phyloP scores from a whole-genome alignment of 2,797 vertebrate species.

The Melanotaenia trifasciata region DNA sequence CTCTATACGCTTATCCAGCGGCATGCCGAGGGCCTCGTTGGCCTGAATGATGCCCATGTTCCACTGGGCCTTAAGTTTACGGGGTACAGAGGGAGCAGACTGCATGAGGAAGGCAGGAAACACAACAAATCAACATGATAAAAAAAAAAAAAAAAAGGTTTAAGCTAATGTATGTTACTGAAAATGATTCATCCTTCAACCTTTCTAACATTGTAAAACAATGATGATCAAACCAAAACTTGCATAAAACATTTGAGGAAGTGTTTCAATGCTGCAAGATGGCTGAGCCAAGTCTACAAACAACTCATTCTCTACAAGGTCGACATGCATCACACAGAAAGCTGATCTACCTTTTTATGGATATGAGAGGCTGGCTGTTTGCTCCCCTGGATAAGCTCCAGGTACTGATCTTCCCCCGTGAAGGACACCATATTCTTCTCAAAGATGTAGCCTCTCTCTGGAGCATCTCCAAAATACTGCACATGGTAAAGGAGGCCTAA shows the following conservation, averaged over 20 bases:
- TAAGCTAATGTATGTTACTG: too few species aligned
- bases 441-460: constrained; percentile 96
- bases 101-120: constrained; percentile 24
- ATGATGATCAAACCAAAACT: not conserved
- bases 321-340: not conserved
- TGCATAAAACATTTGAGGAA: too few species aligned
- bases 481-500: constrained; percentile 89
- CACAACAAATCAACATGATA: not conserved
- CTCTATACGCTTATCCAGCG: constrained; percentile 86
- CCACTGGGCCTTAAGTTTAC: constrained; percentile 91
- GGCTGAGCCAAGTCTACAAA: not conserved
- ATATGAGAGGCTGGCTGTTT: constrained; percentile 85
- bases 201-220: not conserved
- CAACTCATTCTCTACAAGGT: not conserved
- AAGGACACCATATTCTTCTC: constrained; percentile 95
- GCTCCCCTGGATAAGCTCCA: constrained; percentile 88
- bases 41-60: constrained; percentile 91
- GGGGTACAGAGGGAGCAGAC: constrained; percentile 84
- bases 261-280: not conserved
- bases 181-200: not conserved
- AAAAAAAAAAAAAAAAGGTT: not conserved
- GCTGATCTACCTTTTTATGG: constrained; percentile 88
- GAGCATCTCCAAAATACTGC: constrained; percentile 96
- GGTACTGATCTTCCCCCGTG: constrained; percentile 91
- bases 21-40: constrained; percentile 87